These are phyloP conservation scores for Hypena proboscidalis DNA, from an alignment of 2,888 invertebrate genomes.

Conservation along the genomic window DNA sequence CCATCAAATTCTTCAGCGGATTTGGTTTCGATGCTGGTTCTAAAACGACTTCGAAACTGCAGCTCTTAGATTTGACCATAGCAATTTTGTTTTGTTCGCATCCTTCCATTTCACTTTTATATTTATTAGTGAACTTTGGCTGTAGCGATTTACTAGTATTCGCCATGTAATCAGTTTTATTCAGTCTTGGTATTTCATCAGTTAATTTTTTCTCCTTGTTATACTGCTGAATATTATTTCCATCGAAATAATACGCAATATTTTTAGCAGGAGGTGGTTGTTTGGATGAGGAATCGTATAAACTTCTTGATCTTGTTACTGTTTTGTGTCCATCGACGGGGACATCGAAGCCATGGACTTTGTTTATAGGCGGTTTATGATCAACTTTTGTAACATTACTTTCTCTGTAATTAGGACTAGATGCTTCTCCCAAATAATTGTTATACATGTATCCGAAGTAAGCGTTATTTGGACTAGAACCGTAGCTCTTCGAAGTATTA, in stretches of 20 bases:
- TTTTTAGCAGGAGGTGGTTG: constrained; percentile 74
- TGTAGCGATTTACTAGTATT: constrained; percentile 77
- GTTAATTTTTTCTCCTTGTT: constrained; percentile 65
- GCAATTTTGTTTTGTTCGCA: constrained; percentile 72
- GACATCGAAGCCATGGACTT: constrained; percentile 75
- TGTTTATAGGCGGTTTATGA: constrained; percentile 59
- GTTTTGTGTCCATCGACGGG: constrained; percentile 71
- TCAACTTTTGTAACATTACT: constrained; percentile 32
- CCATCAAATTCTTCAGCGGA: constrained; percentile 76
- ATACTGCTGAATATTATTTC: constrained; percentile 74
- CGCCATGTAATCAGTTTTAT: constrained; percentile 83
- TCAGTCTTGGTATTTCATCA: constrained; percentile 86
- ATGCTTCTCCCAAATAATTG: constrained; percentile 65
- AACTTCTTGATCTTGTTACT: constrained; percentile 76
- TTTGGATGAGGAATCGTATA: constrained; percentile 73
- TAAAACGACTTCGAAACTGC: constrained; percentile 81
- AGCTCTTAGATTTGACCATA: constrained; percentile 81
- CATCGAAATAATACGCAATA: constrained; percentile 82
- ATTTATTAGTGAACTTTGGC: constrained; percentile 74
- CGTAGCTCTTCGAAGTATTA: constrained; percentile 86
- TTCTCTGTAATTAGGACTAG: constrained; percentile 62
- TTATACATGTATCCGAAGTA: constrained; percentile 85
- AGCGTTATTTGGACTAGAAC: constrained; percentile 86
- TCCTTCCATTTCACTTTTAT: constrained; percentile 76
- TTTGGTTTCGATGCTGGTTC: constrained; percentile 81